Conservation (phyloP, 92 coral and sea anemone genomes). For the Porites divaricata region DNA sequence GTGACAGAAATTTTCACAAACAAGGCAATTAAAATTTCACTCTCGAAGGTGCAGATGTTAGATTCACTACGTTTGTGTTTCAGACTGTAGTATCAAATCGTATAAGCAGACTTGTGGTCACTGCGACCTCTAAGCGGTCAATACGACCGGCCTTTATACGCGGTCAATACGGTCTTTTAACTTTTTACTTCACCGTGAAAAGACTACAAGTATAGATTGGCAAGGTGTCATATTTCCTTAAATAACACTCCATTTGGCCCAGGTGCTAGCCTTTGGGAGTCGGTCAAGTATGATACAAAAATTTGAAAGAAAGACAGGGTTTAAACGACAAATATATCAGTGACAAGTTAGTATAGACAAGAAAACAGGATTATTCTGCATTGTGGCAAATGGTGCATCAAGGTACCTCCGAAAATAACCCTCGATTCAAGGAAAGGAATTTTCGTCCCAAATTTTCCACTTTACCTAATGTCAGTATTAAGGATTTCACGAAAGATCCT, state of each 20-base stretch:
- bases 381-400: too few species aligned
- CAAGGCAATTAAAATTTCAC: slow-evolving; percentile 26
- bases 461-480: too few species aligned
- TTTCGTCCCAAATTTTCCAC: too few species aligned
- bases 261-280: not conserved
- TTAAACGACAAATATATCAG: not conserved
- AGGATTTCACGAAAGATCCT: too few species aligned
- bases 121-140: not conserved
- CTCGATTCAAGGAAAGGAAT: too few species aligned
- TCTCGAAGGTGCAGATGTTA: slow-evolving; percentile 37
- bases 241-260: not conserved
- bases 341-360: too few species aligned
- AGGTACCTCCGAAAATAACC: too few species aligned
- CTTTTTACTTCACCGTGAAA: slow-evolving; percentile 12
- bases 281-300: not conserved
- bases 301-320: not conserved
- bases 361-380: too few species aligned
- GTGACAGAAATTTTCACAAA: slow-evolving; percentile 27
- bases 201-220: slow-evolving; percentile 17
- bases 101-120: not conserved
- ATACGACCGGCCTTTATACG: slow-evolving; percentile 5
- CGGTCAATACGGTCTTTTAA: slow-evolving; percentile 27
- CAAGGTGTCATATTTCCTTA: not conserved
- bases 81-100: not conserved
- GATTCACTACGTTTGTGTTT: not conserved